These are phyloP conservation scores for Metacarcinus magister DNA, from an alignment of 2,888 invertebrate genomes.

Conservation along the genomic window DNA sequence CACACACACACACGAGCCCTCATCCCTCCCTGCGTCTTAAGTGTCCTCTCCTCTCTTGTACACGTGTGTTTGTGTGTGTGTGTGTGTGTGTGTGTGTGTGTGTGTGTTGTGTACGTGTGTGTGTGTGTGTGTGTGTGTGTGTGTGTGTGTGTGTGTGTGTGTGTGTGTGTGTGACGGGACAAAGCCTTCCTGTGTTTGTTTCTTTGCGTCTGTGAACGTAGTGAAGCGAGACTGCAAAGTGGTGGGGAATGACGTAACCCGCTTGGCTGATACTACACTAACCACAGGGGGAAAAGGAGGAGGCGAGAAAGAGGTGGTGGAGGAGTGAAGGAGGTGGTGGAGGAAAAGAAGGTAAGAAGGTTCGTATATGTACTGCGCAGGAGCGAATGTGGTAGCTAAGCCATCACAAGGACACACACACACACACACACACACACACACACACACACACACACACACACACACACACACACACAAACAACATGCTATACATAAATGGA, in stretches of 20 bases:
- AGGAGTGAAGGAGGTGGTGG: background rate
- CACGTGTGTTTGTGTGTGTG: background rate
- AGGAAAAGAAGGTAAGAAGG: background rate
- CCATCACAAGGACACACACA: background rate
- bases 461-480: constrained; percentile 10
- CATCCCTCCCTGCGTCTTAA: background rate
- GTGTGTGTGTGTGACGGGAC: background rate
- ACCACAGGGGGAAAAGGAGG: background rate
- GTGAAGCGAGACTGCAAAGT: background rate
- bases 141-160: background rate
- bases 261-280: background rate
- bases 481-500: background rate
- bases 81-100: background rate
- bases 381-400: background rate
- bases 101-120: background rate
- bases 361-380: background rate
- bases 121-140: too few species aligned
- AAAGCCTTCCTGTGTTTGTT: background rate
- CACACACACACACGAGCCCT: background rate
- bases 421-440: constrained; percentile 16
- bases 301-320: background rate
- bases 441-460: constrained; percentile 55
- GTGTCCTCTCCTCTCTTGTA: background rate
- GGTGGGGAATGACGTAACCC: constrained; percentile 44
- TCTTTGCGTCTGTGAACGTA: background rate